phyloP scores from a whole-genome alignment of 2,888 invertebrate species.

The Archips xylosteana region DNA sequence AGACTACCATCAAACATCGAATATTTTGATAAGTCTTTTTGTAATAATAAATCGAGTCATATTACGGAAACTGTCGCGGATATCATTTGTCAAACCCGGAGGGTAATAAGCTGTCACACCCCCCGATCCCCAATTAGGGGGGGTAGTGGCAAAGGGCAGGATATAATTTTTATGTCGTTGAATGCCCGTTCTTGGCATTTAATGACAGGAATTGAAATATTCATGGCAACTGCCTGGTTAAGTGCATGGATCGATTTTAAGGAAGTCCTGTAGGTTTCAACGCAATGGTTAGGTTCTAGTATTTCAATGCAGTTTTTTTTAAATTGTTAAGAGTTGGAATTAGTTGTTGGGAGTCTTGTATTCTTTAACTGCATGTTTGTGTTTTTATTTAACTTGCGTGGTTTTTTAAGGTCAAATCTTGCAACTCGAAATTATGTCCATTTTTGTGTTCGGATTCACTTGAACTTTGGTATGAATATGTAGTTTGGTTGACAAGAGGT shows the following conservation, averaged over 20 bases:
- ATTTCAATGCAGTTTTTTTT: too few relatives aligned
- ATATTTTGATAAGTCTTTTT: neutral
- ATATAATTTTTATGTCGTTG: neutral
- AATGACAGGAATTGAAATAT: slow-evolving; percentile 6
- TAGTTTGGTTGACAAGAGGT: too few relatives aligned
- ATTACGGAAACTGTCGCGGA: slow-evolving; percentile 17
- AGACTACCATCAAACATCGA: too few relatives aligned
- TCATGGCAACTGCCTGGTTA: neutral
- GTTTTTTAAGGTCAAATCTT: too few relatives aligned
- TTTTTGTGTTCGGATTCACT: too few relatives aligned
- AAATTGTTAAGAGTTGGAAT: too few relatives aligned
- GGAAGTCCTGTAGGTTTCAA: neutral
- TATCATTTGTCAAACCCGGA: slow-evolving; percentile 30
- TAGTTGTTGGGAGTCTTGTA: too few relatives aligned
- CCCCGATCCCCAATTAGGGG: slow-evolving; percentile 25
- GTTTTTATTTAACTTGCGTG: too few relatives aligned
- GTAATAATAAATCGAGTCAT: neutral
- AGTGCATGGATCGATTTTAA: neutral
- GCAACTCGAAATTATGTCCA: too few relatives aligned
- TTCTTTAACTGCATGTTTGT: too few relatives aligned
- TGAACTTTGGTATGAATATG: too few relatives aligned
- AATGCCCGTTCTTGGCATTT: neutral
- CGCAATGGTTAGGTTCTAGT: neutral
- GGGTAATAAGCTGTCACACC: slow-evolving; percentile 28
- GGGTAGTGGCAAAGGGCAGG: slow-evolving; percentile 1